phyloP scores from a whole-genome alignment of 2,113 vertebrate species.

The Rhynchopsitta pachyrhyncha region DNA sequence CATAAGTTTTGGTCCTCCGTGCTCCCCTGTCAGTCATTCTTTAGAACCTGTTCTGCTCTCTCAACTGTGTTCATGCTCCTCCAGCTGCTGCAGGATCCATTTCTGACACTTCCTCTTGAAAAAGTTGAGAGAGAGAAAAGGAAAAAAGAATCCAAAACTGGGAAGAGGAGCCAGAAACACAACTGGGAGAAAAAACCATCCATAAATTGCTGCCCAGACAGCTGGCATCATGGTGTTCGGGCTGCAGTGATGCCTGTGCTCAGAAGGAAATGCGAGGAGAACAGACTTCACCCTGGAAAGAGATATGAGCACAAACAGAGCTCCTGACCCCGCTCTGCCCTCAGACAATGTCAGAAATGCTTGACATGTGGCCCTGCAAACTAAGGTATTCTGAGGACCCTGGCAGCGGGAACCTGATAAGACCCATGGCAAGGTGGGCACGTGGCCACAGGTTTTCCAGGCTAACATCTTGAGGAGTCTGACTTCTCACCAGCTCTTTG shows the following conservation, averaged over 20 bases:
- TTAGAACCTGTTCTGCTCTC: neutral
- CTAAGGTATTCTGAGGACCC: neutral
- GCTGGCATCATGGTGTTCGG: accelerated
- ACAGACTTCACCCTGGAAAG: neutral
- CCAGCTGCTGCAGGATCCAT: neutral
- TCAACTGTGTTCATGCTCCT: neutral
- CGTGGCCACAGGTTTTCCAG: neutral
- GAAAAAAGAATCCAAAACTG: neutral
- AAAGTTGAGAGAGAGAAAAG: neutral
- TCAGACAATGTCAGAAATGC: neutral
- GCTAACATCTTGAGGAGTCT: neutral
- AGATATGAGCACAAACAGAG: neutral
- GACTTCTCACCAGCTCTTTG: neutral
- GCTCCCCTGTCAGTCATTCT: neutral
- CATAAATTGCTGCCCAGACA: neutral
- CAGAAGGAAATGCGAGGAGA: neutral
- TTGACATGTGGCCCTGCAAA: neutral
- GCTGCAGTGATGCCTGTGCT: neutral
- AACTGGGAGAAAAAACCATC: neutral
- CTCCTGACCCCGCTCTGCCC: neutral
- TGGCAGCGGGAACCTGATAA: accelerated
- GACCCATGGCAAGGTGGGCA: neutral
- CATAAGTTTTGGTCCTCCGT: accelerated
- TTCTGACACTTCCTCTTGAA: neutral
- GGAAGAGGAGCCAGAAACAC: neutral